Base-by-base conservation (phyloP, 1,140 invertebrate genomes). In the Bombyx mandarina region DNA sequence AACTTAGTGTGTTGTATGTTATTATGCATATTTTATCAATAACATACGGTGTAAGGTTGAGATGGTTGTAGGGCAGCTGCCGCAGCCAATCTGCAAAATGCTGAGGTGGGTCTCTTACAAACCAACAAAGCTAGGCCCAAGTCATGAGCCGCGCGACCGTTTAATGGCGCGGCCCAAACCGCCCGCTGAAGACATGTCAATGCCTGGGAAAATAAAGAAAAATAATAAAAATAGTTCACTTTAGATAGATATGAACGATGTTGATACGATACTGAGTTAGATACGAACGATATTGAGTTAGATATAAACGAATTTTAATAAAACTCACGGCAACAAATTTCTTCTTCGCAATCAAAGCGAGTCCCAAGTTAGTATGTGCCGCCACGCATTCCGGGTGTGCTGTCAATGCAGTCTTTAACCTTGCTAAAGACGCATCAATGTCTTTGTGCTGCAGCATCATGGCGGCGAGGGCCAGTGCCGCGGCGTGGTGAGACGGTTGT, bases 401-500 rank as follows among this genome's bases (percentile, higher is more conserved):
- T 0, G 72, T 52, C 10, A 86, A 56, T 2, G 83, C 83, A 4
- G 73, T 73, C 62, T 80, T 85, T 1, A 87, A 66, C 26, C 83
- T 74, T 4, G 80, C 74, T 8, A 87, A 58, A 0, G 72, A 74
- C 2, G 83, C 82, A 42, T 83, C 79, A 2, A 75, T 45, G 48
- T 87, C 83, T 57, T 63, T 76, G 47, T 87, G 82, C 54, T 84
- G 77, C 42, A 85, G 60, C 78, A 87, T 75, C 82, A 87, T 85
- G 12, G 84, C 84, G 0, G 82, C 84, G 2, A 87, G 57, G 0
- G 82, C 80, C 2, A 85, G 60, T 0, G 83, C 82, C 1, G 83
- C 83, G 0, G 75, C 69, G 55, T 86, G 83, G 50, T 86, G 80
- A 1, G 77, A 72, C 0, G 83, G 81, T 47, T 79, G 75, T 52